A percentile compares a stretch with the other conserved stretches of the same genome.
phyloP scores from a whole-genome alignment of 2,888 invertebrate species.

The Drosophila nigricruria region DNA sequence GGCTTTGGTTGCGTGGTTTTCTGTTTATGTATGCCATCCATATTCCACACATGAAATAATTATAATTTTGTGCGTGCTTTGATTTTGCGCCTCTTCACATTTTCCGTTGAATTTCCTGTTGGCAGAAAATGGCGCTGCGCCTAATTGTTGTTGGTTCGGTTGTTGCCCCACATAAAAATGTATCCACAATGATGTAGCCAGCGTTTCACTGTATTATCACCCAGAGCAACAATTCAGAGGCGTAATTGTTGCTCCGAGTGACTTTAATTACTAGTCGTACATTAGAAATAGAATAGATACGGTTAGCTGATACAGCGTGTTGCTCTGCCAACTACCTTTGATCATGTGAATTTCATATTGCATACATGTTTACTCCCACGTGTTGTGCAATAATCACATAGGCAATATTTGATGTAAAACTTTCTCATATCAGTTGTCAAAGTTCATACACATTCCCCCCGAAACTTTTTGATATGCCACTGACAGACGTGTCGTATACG shows the following conservation, averaged over 20 bases:
- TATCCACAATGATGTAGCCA: slow-evolving; percentile 39
- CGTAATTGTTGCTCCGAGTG: slow-evolving; percentile 32
- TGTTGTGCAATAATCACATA: slow-evolving; percentile 25
- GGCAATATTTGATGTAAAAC: slow-evolving; percentile 18
- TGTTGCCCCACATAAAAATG: slow-evolving; percentile 35
- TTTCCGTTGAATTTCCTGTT: slow-evolving; percentile 61
- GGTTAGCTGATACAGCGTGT: neutral
- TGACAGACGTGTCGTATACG: slow-evolving; percentile 39
- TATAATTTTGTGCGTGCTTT: slow-evolving; percentile 77
- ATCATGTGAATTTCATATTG: slow-evolving; percentile 4
- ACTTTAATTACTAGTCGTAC: slow-evolving; percentile 45
- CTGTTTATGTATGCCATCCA: slow-evolving; percentile 64
- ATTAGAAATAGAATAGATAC: neutral
- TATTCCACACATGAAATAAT: slow-evolving; percentile 74
- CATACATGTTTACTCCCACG: slow-evolving; percentile 8
- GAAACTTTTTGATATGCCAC: slow-evolving; percentile 16
- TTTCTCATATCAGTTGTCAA: slow-evolving; percentile 12
- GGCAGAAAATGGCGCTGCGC: slow-evolving; percentile 54
- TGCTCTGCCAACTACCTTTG: neutral
- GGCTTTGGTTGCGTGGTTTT: slow-evolving; percentile 32
- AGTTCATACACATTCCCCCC: neutral
- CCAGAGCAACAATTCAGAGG: slow-evolving; percentile 54
- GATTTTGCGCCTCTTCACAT: slow-evolving; percentile 73
- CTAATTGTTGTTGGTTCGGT: slow-evolving; percentile 31
- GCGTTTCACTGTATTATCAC: slow-evolving; percentile 35